Evolutionary conservation across 1,140 invertebrate species (phyloP).

Genomic region (Campodea augens): DNA sequence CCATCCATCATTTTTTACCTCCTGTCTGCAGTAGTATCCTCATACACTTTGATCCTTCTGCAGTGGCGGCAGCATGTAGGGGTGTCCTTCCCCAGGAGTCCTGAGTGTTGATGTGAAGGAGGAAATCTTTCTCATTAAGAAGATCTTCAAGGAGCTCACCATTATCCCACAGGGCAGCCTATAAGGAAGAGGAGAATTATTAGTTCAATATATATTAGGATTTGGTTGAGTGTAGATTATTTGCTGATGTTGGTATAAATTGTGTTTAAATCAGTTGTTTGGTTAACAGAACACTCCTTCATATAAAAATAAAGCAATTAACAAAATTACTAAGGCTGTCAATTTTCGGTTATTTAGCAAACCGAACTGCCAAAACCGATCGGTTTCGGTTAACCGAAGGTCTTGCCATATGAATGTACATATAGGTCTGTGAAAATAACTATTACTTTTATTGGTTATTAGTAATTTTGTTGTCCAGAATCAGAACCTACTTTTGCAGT

Average conservation of each 20-base stretch:
- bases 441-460: no score
- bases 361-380: no score
- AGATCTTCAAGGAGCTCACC: constrained; percentile 67
- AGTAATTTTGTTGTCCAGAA: no score
- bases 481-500: no score
- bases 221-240: background rate
- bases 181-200: constrained; percentile 15
- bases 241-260: background rate
- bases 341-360: no score
- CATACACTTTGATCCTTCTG: constrained; percentile 61
- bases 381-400: no score
- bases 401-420: no score
- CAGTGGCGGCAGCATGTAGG: constrained; percentile 71
- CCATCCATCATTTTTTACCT: no score
- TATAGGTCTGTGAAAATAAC: no score
- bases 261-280: background rate
- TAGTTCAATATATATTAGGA: constrained; percentile 4
- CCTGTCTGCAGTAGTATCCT: constrained; percentile 48
- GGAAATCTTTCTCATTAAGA: constrained; percentile 46
- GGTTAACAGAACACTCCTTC: background rate
- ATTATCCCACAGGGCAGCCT: constrained; percentile 82
- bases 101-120: constrained; percentile 45
- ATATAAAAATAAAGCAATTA: no score
- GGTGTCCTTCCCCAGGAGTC: constrained; percentile 61
- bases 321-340: no score